These are phyloP conservation scores for Physella acuta DNA, from an alignment of 1,140 invertebrate genomes.

Conservation along the genomic window DNA sequence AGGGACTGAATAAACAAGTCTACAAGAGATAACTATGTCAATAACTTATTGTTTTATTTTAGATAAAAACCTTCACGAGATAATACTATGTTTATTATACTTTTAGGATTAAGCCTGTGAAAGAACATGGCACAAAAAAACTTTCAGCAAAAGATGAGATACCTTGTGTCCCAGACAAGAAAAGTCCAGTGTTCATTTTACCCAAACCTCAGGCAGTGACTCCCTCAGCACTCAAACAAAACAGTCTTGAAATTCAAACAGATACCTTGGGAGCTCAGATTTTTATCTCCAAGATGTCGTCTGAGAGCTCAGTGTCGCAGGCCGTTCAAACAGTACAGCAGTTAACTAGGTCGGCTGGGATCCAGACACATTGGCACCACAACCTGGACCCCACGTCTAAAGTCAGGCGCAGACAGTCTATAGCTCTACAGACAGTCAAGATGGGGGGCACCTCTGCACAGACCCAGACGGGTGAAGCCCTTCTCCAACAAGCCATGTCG, in stretches of 20 bases:
- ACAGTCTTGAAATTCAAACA: constrained; percentile 12
- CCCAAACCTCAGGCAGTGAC: not conserved
- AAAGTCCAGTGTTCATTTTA: not conserved
- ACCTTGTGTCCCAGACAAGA: not conserved
- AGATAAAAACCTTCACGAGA: no score
- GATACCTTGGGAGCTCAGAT: not conserved
- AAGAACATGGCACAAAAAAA: no score
- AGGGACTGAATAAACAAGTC: no score
- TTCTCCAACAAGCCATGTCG: constrained; percentile 10
- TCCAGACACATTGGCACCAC: not conserved
- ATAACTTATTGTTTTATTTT: no score
- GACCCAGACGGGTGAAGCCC: constrained; percentile 2
- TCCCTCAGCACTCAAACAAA: not conserved
- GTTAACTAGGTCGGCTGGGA: constrained; percentile 6
- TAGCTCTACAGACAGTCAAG: constrained; percentile 5
- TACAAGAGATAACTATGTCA: no score
- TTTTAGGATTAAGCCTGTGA: constrained; percentile 4
- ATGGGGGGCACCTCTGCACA: not conserved
- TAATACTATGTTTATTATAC: no score
- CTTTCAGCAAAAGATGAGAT: no score
- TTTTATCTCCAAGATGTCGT: constrained; percentile 13
- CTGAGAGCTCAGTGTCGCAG: constrained; percentile 18
- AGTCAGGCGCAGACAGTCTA: constrained; percentile 1
- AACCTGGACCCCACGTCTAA: not conserved
- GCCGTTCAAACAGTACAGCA: not conserved